Evolutionary conservation across 2,113 vertebrate species (phyloP), one percentile per base, ranked within the genome.

Genomic region (Nothocercus nigrocapillus): DNA sequence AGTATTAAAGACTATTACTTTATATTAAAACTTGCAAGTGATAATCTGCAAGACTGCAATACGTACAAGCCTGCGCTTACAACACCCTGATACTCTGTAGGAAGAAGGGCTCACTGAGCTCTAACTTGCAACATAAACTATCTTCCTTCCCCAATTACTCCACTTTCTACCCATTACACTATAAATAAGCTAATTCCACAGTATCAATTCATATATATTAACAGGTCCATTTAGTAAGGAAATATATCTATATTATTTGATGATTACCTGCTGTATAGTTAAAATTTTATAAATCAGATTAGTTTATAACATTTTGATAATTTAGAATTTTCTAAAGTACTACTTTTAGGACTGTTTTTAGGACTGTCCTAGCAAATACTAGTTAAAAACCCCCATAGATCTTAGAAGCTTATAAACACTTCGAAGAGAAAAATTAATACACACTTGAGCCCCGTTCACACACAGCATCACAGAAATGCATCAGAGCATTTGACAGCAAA

Each of bases 371-470:
- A 22, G 49, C 9, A 49, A 49, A 49, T 49, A 49, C 21, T 49
- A 47, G 45, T 47, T 47, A 8, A 13, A 36, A 14, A 3, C 3
- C 3, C 2, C 7, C 3, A 11, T 4, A 25, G 13, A 36, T 34
- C 58, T 77, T 58, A 36, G 34, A 16, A 18, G 59, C 2, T 9
- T 9, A 59, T 44, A 38, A 58, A 80, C 47, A 82, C 21, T 36
- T 36, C 16, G 20, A 77, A 44, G 27, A 66, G 8, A 89, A 75
- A 13, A n/a, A 56, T 61, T 34, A 61, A 28, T 56, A 47, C 63
- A n/a, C 16, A 75, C 22, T 28, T 56, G 30, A 56, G 28, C 28
- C 54, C 38, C 61, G n/a, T 59, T 74, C 51, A 77, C 3, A 27
- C 9, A 70, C 0, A 53, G 13, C 40, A 59, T 2, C 1, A 1